Base-by-base conservation (phyloP, 1,140 invertebrate genomes). In the Macrocentrus cingulum region DNA sequence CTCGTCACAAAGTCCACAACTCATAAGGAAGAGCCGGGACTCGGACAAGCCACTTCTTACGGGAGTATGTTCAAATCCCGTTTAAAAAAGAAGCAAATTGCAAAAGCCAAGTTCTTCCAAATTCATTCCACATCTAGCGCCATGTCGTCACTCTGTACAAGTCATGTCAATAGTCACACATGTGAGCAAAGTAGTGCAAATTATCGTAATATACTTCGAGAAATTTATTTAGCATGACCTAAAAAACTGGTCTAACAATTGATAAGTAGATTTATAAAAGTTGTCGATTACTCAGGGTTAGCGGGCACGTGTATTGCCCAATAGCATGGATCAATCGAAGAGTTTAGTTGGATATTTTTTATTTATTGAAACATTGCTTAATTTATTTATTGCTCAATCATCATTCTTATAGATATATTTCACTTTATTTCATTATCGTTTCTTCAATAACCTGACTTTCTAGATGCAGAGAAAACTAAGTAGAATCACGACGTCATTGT, bases 261-360 rank as follows among this genome's bases (percentile, higher is more conserved):
- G 4, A 29, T 29, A 29, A 46, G 13, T 46, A 46, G 44, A 46
- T 23, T 46, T 46, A 22, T 46, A 22, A 13, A 22, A 46, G 4
- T 29, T 29, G 18, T 68, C 63, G 61, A 61, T 61, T 58, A 52
- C 66, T 69, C 66, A 67, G 67, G 64, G 64, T 63, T 64, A 41
- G 37, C 16, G 56, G 52, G 25, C 39, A 41, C 34, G 25, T 13
- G 19, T 22, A 23, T 22, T n/a, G 20, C 22, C 13, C 22, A 11
- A 46, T 11, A 13, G 29, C 18, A 23, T 54, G n/a, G 9, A 25
- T 29, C n/a, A 44, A 13, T 44, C 23, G 4, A 22, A 25, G 19
- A 53, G n/a, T 16, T 41, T 16, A 15, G 13, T 41, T 19, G n/a
- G 15, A 13, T 20, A 16, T 34, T 15, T 29, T 50, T 29, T 15